These are phyloP conservation scores for Rhizomys pruinosus DNA, from an alignment of 2,113 vertebrate species.

Conservation along the genomic window DNA sequence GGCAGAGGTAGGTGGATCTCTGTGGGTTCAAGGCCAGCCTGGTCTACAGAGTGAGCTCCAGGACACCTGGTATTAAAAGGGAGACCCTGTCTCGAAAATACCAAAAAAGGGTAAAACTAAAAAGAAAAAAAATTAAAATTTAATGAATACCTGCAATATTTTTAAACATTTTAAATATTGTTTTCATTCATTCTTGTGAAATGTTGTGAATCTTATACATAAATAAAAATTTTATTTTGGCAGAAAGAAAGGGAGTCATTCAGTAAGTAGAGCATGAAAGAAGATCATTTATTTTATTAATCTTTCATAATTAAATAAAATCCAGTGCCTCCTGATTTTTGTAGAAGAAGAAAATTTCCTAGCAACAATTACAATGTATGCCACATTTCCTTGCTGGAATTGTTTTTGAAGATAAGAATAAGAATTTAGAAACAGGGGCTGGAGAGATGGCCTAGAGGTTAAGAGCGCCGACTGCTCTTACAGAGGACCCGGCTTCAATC, in stretches of 20 bases:
- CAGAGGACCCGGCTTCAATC: no score
- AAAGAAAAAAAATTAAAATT: background rate
- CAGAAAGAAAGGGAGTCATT: background rate
- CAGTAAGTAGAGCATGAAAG: slow-evolving; percentile 16
- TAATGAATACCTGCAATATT: background rate
- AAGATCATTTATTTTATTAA: slow-evolving; percentile 39
- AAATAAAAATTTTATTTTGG: background rate
- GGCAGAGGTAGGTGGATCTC: no score
- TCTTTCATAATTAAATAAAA: slow-evolving; percentile 33
- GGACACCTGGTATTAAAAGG: no score
- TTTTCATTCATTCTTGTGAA: slow-evolving; percentile 20
- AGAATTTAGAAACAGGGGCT: background rate
- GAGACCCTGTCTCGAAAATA: no score
- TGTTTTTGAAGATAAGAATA: background rate
- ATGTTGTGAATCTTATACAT: background rate
- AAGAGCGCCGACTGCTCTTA: no score
- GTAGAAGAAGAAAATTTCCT: background rate
- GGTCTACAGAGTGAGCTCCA: no score
- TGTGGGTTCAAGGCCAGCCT: no score
- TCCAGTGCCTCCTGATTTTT: background rate
- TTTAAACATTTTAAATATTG: background rate
- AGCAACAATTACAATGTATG: background rate
- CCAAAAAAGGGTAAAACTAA: no score
- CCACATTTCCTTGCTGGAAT: background rate
- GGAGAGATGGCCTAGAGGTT: no score